Percentiles rank a stretch among this genome's conserved stretches.
Conservation (phyloP, 1,140 invertebrate species). For the Elymnias hypermnestra region DNA sequence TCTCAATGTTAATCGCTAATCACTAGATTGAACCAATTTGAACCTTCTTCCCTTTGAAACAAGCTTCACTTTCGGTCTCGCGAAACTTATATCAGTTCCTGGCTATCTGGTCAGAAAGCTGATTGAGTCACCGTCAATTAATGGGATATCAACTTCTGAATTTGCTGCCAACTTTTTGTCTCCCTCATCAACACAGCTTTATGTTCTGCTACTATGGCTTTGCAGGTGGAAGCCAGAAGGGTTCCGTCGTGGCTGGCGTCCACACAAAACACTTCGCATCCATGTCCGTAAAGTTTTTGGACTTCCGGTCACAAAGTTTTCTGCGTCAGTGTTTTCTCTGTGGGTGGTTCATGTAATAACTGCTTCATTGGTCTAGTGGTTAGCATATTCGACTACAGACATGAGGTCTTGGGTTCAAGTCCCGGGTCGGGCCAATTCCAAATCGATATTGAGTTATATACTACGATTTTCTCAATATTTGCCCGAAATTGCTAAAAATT, state of each 20-base stretch:
- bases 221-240: conserved; percentile 91
- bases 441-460: too few relatives aligned
- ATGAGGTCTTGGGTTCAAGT: too few relatives aligned
- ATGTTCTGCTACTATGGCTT: conserved; percentile 84
- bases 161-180: conserved; percentile 83
- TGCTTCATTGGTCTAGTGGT: background rate
- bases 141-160: conserved; percentile 86
- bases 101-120: conserved; percentile 89
- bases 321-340: conserved; percentile 92
- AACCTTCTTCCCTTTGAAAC: conserved; percentile 69
- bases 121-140: conserved; percentile 95
- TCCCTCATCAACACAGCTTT: conserved; percentile 89
- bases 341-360: conserved; percentile 79
- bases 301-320: conserved; percentile 97
- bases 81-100: conserved; percentile 92
- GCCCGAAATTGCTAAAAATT: too few relatives aligned
- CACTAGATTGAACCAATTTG: conserved; percentile 69
- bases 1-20: conserved; percentile 47
- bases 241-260: conserved; percentile 82
- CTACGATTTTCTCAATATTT: too few relatives aligned
- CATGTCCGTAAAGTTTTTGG: conserved; percentile 96
- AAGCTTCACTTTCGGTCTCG: conserved; percentile 94
- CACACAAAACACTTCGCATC: conserved; percentile 93
- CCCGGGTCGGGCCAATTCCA: too few relatives aligned
- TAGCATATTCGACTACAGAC: too few relatives aligned